These are phyloP conservation scores for Meganola albula DNA, from an alignment of 2,888 invertebrate genomes.

Conservation along the genomic window DNA sequence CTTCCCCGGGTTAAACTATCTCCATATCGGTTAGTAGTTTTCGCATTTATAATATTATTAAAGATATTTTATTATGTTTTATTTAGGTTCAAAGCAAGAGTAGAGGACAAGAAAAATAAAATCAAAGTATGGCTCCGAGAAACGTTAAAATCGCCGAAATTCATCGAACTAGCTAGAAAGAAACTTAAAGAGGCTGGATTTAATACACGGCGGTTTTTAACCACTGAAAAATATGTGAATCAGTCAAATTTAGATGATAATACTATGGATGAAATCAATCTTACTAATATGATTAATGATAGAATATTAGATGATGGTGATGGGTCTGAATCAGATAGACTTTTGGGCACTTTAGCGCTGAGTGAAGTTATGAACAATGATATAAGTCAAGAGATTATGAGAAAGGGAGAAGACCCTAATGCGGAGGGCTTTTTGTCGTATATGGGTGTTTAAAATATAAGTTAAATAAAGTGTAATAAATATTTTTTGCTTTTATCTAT, in stretches of 20 bases:
- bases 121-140: slow-evolving; percentile 64
- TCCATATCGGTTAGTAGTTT: too few relatives aligned
- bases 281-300: slow-evolving; percentile 58
- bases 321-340: slow-evolving; percentile 46
- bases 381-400: slow-evolving; percentile 13
- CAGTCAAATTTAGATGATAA: slow-evolving; percentile 41
- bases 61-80: not conserved
- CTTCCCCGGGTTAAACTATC: too few relatives aligned
- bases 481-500: too few relatives aligned
- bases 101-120: slow-evolving; percentile 65
- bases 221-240: too few relatives aligned
- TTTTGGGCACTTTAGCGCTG: slow-evolving; percentile 52
- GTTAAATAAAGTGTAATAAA: slow-evolving; percentile 1
- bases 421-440: slow-evolving; percentile 34
- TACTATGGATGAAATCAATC: slow-evolving; percentile 55
- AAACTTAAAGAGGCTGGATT: slow-evolving; percentile 54
- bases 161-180: slow-evolving; percentile 58
- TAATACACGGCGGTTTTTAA: slow-evolving; percentile 30
- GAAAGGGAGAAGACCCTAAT: slow-evolving; percentile 11
- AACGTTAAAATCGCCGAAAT: slow-evolving; percentile 54
- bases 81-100: slow-evolving; percentile 59
- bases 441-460: slow-evolving; percentile 19
- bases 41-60: too few relatives aligned
- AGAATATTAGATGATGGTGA: slow-evolving; percentile 50
- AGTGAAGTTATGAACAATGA: slow-evolving; percentile 48